Base-by-base conservation (phyloP, 1,140 invertebrate genomes). In the Bombyx mandarina region DNA sequence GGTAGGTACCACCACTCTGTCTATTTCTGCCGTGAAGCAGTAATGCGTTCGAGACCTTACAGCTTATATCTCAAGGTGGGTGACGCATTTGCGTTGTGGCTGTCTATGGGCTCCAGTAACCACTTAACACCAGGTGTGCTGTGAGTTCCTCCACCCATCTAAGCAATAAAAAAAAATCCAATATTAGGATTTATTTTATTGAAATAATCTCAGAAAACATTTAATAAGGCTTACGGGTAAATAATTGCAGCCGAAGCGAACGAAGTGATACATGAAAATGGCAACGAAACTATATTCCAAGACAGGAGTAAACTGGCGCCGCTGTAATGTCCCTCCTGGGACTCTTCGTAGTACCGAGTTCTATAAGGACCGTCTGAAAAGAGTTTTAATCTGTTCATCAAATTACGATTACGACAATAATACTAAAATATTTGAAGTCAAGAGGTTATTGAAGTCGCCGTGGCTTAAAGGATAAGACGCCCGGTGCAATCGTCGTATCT, bases 341-440 rank as follows among this genome's bases (percentile, higher is more conserved):
- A 92, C 74, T 98, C 96, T 79, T 97, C 95, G 62, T 96, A 97
- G 78, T 97, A 97, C 35, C 95, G 89, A 43, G 94, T 95, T n/a
- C 96, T 89, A 85, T 95, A 94, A 50, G 91, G 91, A 45, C 94
- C 92, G 90, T 94, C 95, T 97, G 72, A 3, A 76, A 78, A 54
- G 8, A 51, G 42, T 35, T 51, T 0, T 51, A 10, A 47, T 47
- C 6, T 47, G 8, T 47, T 47, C 2, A 47, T 47, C 8, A 47
- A 47, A 47, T 47, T 35, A 35, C 26, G 26, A 35, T 35, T 35
- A 35, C 2, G 1, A 35, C 8, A 12, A 47, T 12, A 10, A 7
- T 7, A 47, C 45, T 10, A 47, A 9, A 18, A 18, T 18, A 18
- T 18, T 18, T 18, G 12, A 18, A 18, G 12, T 18, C 12, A 18